Conservation (phyloP, 2,888 invertebrate genomes). For the Acleris sparsana region DNA sequence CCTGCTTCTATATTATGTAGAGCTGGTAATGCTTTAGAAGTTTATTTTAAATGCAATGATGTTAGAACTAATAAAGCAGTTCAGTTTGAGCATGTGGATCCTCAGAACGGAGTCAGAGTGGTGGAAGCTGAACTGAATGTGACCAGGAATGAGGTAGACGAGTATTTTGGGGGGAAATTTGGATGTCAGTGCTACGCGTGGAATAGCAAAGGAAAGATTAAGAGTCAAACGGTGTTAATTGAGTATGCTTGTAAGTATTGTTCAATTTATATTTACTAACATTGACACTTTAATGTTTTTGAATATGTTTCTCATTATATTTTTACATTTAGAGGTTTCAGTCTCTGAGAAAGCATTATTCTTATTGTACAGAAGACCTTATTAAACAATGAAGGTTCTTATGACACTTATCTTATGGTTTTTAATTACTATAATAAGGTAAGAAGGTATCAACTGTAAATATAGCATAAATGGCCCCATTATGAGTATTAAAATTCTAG, state of each 20-base stretch:
- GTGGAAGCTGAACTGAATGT: conserved; percentile 90
- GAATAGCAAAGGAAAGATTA: conserved; percentile 89
- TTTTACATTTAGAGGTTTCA: too few species aligned
- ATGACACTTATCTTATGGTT: too few species aligned
- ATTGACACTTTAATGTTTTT: too few species aligned
- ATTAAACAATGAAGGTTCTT: too few species aligned
- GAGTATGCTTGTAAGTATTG: conserved; percentile 93
- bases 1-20: conserved; percentile 94
- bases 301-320: too few species aligned
- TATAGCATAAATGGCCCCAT: too few species aligned
- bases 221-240: conserved; percentile 90
- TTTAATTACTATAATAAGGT: too few species aligned
- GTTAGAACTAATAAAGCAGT: conserved; percentile 81
- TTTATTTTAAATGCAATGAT: conserved; percentile 91
- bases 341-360: too few species aligned
- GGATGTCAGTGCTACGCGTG: conserved; percentile 95
- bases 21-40: conserved; percentile 94
- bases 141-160: conserved; percentile 91
- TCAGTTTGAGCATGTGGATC: conserved; percentile 90
- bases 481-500: too few species aligned
- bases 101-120: conserved; percentile 90
- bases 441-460: too few species aligned
- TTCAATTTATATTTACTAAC: not conserved
- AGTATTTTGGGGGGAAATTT: conserved; percentile 91
- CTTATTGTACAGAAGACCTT: too few species aligned